Percentiles rank a stretch among this genome's conserved stretches.
Conservation (phyloP, 2,888 invertebrate genomes). For the Epsilonema sp. region DNA sequence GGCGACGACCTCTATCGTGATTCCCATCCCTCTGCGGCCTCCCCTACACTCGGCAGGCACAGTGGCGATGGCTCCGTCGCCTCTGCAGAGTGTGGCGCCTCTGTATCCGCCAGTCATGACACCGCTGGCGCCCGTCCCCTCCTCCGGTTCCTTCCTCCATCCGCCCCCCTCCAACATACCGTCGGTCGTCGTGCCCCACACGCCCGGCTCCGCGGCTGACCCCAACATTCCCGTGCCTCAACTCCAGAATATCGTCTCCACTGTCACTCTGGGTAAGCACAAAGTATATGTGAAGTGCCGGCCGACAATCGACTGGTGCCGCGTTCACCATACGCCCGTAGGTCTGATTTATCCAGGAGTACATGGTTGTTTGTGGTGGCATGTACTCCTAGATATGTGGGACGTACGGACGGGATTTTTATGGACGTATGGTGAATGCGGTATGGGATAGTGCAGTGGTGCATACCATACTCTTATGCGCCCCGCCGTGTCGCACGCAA, state of each 20-base stretch:
- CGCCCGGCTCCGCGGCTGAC: constrained; percentile 7
- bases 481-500: too few relatives aligned
- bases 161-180: background rate
- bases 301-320: too few relatives aligned
- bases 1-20: background rate
- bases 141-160: background rate
- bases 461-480: too few relatives aligned
- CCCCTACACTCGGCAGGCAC: background rate
- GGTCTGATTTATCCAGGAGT: too few relatives aligned
- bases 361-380: too few relatives aligned
- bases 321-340: too few relatives aligned
- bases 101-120: constrained; percentile 9
- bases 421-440: too few relatives aligned
- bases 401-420: too few relatives aligned
- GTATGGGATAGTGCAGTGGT: too few relatives aligned
- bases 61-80: background rate
- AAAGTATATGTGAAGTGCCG: too few relatives aligned
- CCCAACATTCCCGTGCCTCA: constrained; percentile 8
- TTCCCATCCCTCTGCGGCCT: background rate
- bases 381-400: too few relatives aligned
- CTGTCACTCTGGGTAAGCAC: constrained; percentile 61
- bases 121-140: constrained; percentile 2
- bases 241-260: constrained; percentile 64
- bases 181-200: constrained; percentile 7
- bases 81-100: background rate